phyloP scores from a whole-genome alignment of 2,113 vertebrate species.

The Narcine bancroftii region DNA sequence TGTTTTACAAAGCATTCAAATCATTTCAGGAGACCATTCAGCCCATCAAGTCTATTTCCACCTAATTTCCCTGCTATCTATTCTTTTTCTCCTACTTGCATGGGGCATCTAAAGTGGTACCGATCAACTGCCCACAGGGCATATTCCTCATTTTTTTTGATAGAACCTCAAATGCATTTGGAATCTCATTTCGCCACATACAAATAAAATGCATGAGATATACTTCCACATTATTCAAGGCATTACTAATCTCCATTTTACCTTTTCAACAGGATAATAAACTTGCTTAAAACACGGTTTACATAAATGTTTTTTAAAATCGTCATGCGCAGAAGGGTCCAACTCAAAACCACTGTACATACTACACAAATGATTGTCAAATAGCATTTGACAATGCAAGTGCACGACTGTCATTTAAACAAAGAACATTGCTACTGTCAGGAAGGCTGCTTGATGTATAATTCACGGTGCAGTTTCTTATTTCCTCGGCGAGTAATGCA shows the following conservation, averaged over 20 bases:
- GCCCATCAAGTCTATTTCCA: too few relatives aligned
- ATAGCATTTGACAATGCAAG: background rate
- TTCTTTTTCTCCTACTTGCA: background rate
- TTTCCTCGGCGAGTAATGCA: background rate
- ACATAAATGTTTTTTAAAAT: background rate
- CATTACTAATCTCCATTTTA: background rate
- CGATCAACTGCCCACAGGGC: background rate
- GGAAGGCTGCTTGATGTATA: background rate
- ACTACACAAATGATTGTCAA: background rate
- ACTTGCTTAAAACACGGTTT: background rate
- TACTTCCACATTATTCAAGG: too few relatives aligned
- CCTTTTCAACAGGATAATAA: background rate
- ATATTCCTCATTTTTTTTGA: background rate
- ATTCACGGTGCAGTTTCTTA: conserved; percentile 13
- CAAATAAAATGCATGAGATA: background rate
- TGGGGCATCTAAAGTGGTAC: background rate
- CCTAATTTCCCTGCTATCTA: too few relatives aligned
- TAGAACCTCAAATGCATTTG: background rate
- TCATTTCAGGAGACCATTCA: too few relatives aligned
- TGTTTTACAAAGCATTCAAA: background rate
- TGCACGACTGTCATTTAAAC: background rate
- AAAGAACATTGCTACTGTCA: background rate
- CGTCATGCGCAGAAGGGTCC: too few relatives aligned
- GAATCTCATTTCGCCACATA: background rate
- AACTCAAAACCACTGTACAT: background rate